Evolutionary conservation across 2,797 vertebrate genomes (phyloP).

Genomic region (Syndactyla subalaris): DNA sequence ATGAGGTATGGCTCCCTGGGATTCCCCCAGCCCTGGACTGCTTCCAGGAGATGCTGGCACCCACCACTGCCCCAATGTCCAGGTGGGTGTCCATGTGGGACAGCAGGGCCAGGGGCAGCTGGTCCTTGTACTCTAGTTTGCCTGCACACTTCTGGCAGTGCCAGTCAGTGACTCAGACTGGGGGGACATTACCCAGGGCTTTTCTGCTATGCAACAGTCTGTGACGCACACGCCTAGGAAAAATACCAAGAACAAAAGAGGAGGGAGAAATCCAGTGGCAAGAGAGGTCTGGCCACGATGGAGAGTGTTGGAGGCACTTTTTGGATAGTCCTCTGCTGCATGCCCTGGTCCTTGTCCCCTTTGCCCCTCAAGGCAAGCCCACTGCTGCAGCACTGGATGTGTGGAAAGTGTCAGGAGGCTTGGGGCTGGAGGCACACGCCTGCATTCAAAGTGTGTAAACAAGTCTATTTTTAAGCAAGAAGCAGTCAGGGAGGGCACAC

Average conservation of each 20-base stretch:
- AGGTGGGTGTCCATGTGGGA: accelerated
- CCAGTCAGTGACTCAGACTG: background rate
- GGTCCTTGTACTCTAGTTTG: background rate
- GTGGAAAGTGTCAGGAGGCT: background rate
- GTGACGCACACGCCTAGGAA: background rate
- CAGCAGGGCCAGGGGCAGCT: accelerated
- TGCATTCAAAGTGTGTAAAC: background rate
- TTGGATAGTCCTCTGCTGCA: background rate
- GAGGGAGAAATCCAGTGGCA: background rate
- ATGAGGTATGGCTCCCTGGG: background rate
- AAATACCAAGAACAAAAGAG: background rate
- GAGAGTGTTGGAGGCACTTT: background rate
- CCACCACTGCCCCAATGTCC: accelerated
- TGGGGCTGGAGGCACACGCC: background rate
- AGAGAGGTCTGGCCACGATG: background rate
- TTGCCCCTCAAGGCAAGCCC: background rate
- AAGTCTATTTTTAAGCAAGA: constrained; percentile 67
- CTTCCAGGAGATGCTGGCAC: background rate
- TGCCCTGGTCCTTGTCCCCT: background rate
- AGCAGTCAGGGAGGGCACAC: background rate
- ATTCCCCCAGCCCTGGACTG: background rate
- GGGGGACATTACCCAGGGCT: background rate
- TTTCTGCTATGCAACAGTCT: background rate
- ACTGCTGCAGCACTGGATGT: background rate
- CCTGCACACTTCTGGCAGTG: background rate